Conservation (phyloP, 2,888 invertebrate genomes). For the Eupithecia pulchellata region DNA sequence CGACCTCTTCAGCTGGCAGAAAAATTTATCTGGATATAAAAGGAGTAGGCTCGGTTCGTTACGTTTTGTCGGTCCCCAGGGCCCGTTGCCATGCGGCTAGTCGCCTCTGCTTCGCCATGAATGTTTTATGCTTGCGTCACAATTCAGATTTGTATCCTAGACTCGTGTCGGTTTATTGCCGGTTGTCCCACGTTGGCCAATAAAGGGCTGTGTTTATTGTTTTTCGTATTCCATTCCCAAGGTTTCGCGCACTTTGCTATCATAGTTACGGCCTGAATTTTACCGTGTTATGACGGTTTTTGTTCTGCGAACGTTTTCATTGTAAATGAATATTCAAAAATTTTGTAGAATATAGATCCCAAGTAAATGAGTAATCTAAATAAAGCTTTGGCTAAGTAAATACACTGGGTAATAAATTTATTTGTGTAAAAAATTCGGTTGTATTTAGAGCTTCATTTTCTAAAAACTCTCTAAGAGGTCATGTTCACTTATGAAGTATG, state of each 20-base stretch:
- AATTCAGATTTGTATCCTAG: constrained; percentile 80
- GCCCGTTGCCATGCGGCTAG: constrained; percentile 65
- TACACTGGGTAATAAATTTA: constrained; percentile 12
- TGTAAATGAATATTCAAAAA: neutral
- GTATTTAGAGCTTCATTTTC: constrained; percentile 23
- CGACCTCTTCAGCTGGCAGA: constrained; percentile 64
- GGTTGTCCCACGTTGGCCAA: constrained; percentile 62
- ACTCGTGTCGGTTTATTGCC: constrained; percentile 66
- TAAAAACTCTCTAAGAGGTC: constrained; percentile 26
- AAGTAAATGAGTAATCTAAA: constrained; percentile 15
- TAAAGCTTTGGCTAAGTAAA: constrained; percentile 16
- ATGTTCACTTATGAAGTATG: neutral
- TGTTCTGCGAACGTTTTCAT: constrained; percentile 7
- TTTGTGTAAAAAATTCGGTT: constrained; percentile 18
- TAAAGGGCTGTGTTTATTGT: constrained; percentile 72
- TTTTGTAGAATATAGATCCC: constrained; percentile 12
- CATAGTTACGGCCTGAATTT: constrained; percentile 47
- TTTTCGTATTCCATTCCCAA: constrained; percentile 63
- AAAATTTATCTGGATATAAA: constrained; percentile 81
- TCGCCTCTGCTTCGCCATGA: constrained; percentile 66
- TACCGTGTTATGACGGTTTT: constrained; percentile 2
- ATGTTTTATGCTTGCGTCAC: constrained; percentile 79
- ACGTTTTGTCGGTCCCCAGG: constrained; percentile 81
- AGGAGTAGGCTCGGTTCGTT: constrained; percentile 77
- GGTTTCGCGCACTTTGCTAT: constrained; percentile 42